Base-by-base conservation (phyloP, 1,140 invertebrate genomes). In the Aphelenchoides fujianensis region DNA sequence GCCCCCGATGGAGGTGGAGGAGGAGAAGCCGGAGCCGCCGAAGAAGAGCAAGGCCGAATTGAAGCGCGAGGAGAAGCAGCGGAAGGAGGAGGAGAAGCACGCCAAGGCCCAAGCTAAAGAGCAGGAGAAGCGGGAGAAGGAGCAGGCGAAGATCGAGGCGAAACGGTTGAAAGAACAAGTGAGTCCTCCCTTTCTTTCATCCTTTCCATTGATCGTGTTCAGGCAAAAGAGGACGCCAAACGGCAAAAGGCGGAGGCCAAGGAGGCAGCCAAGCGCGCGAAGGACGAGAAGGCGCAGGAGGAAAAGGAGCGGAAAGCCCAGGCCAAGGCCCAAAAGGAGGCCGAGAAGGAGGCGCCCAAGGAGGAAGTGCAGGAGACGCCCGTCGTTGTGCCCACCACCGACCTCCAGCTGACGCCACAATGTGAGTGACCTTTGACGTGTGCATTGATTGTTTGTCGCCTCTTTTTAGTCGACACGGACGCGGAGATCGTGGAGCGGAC, bases 1-100 rank as follows among this genome's bases (percentile, higher is more conserved):
- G 34, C 55, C 55, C 12, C 5, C 5, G 5, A 59, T 19, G 55
- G 12, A 12, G 12, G 41, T 48, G 41, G 23, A 48, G 12, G 41
- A 48, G 23, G 55, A 7, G 7, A 5, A 59, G 7, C 27, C 5
- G 12, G 19, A 59, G 23, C 5, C 55, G 5, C 55, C 5, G 19
- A 59, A 59, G 55, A 59, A 59, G 23, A 59, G 5, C 5, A 59
- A 59, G 34, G 55, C 55, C 55, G 55, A 59, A 5, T 59, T 59
- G 55, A 59, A 59, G 19, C 55, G 19, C 5, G 55, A 59, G 23
- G 55, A 5, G 5, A 59, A 59, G 55, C 12, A 19, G 34, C 55
- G 5, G 5, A 59, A 59, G 34, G 23, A 59, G 19, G 5, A 7
- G 5, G 55, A 59, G 55, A 59, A 59, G 23, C 5, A 7, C 12